Evolutionary conservation across 2,888 invertebrate species (phyloP).

Genomic region (Tryphoninae sp.): DNA sequence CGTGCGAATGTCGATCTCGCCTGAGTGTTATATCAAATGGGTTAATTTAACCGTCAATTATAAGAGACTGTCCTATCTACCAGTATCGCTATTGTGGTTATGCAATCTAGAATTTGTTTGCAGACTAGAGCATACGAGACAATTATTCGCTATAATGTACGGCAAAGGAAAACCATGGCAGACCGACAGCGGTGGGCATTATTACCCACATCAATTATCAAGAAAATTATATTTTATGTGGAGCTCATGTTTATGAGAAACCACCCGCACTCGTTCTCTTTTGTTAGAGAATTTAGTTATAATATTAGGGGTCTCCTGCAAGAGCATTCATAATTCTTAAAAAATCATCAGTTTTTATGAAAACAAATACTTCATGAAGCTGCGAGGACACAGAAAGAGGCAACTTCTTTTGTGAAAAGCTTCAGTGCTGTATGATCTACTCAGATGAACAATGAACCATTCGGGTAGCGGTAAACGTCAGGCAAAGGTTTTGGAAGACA

Average conservation of each 20-base stretch:
- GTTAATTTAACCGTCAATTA: too few species aligned
- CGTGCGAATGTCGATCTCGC: too few species aligned
- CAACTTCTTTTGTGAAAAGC: slow-evolving; percentile 80
- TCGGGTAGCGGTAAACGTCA: slow-evolving; percentile 87
- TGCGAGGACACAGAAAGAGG: slow-evolving; percentile 73
- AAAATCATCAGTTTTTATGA: slow-evolving; percentile 38
- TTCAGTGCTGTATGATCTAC: slow-evolving; percentile 76
- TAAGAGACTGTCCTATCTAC: background rate
- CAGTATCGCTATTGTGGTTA: background rate
- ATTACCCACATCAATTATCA: slow-evolving; percentile 58
- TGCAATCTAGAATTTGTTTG: background rate
- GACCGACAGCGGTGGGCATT: slow-evolving; percentile 67
- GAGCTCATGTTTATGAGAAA: slow-evolving; percentile 75
- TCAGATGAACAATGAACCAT: slow-evolving; percentile 81
- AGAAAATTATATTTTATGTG: slow-evolving; percentile 69
- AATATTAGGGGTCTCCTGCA: slow-evolving; percentile 12
- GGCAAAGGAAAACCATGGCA: slow-evolving; percentile 66
- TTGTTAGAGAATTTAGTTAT: slow-evolving; percentile 43
- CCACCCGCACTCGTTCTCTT: slow-evolving; percentile 12
- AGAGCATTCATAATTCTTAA: slow-evolving; percentile 42
- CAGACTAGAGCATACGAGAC: slow-evolving; percentile 15
- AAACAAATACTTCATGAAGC: slow-evolving; percentile 77
- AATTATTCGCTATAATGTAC: slow-evolving; percentile 68
- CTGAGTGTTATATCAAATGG: too few species aligned
- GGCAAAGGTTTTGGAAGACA: slow-evolving; percentile 93